phyloP scores from a whole-genome alignment of 2,113 vertebrate species.

The Gymnorhina tibicen region DNA sequence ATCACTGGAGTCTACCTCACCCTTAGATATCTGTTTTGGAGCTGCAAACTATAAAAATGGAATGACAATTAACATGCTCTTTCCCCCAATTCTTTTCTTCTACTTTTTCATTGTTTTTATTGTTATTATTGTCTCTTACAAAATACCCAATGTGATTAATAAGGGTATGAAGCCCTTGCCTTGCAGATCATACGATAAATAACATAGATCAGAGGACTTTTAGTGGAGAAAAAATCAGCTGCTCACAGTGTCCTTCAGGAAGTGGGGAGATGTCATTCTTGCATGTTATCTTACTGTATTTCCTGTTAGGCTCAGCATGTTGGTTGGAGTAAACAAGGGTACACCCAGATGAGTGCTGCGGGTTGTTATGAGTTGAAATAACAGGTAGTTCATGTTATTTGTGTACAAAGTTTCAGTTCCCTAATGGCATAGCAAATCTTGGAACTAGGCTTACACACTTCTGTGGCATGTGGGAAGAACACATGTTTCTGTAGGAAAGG shows the following conservation, averaged over 20 bases:
- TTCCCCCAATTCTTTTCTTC: neutral
- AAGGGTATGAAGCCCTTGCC: neutral
- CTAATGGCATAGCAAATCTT: neutral
- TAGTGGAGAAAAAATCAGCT: neutral
- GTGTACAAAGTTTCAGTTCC: neutral
- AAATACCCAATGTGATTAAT: neutral
- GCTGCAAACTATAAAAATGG: neutral
- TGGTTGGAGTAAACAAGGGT: slow-evolving; percentile 9
- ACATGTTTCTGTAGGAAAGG: neutral
- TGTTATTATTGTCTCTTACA: neutral
- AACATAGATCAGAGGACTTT: neutral
- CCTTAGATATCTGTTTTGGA: neutral
- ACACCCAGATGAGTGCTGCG: neutral
- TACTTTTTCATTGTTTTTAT: neutral
- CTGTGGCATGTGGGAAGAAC: neutral
- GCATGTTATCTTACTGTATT: neutral
- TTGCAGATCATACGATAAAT: neutral
- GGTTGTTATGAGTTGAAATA: neutral
- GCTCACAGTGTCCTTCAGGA: slow-evolving; percentile 5
- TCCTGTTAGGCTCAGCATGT: neutral
- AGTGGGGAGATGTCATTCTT: neutral
- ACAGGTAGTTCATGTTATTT: neutral
- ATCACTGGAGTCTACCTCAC: neutral
- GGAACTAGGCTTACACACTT: neutral
- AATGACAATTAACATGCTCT: neutral